These are phyloP conservation scores for Rhyacophila brunnea DNA, from an alignment of 1,140 invertebrate genomes.

Conservation along the genomic window DNA sequence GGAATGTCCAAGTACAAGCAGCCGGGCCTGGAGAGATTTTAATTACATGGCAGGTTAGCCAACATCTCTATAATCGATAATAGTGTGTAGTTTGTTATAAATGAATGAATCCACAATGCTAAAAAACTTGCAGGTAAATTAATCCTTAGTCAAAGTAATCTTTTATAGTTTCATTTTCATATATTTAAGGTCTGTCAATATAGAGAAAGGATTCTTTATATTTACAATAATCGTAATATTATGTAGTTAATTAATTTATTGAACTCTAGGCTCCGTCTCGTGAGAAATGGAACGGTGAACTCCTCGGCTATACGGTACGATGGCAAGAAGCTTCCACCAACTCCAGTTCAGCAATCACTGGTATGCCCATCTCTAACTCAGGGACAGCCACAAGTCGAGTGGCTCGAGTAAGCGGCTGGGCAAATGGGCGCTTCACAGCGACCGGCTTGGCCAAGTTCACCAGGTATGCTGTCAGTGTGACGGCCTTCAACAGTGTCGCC, in stretches of 20 bases:
- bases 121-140: too few species aligned
- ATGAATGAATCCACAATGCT: too few species aligned
- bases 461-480: constrained; percentile 80
- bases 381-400: constrained; percentile 16
- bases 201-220: too few species aligned
- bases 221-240: too few species aligned
- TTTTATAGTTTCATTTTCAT: too few species aligned
- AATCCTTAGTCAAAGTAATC: too few species aligned
- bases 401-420: constrained; percentile 40
- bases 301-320: constrained; percentile 75
- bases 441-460: constrained; percentile 73
- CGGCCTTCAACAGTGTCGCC: constrained; percentile 86
- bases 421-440: constrained; percentile 51
- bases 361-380: constrained; percentile 63
- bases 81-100: too few species aligned
- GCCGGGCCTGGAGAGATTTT: constrained; percentile 69
- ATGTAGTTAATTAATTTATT: too few species aligned
- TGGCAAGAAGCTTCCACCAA: constrained; percentile 41
- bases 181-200: too few species aligned
- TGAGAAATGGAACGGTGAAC: constrained; percentile 78
- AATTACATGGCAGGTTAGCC: constrained; percentile 67
- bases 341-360: constrained; percentile 38
- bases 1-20: constrained; percentile 69
- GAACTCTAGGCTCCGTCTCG: constrained; percentile 61
- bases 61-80: too few species aligned